Evolutionary conservation across 2,797 vertebrate species (phyloP).

Genomic region (Myotis vivesi): DNA sequence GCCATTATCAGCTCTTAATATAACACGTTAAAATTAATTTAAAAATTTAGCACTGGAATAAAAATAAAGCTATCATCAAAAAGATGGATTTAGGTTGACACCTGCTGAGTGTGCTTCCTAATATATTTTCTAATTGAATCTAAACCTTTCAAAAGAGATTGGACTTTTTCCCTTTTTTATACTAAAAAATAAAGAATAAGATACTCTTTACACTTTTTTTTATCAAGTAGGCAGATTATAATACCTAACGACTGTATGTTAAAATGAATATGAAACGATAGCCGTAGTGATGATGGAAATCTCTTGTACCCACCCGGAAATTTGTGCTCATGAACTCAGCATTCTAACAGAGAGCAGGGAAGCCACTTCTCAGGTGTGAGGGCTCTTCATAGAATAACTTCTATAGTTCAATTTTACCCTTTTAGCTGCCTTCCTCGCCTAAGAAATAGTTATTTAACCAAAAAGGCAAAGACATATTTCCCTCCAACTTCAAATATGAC

Average conservation of each 20-base stretch:
- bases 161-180: slow-evolving; percentile 51
- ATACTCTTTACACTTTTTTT: slow-evolving; percentile 45
- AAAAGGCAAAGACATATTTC: slow-evolving; percentile 39
- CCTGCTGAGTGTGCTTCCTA: slow-evolving; percentile 47
- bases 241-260: slow-evolving; percentile 25
- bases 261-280: slow-evolving; percentile 51
- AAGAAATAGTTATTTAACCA: slow-evolving; percentile 6
- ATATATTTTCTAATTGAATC: slow-evolving; percentile 64
- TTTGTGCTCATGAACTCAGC: not conserved
- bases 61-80: slow-evolving; percentile 68
- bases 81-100: slow-evolving; percentile 58
- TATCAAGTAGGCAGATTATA: slow-evolving; percentile 46
- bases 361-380: slow-evolving; percentile 19
- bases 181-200: slow-evolving; percentile 45
- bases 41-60: slow-evolving; percentile 57
- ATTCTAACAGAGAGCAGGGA: slow-evolving; percentile 6
- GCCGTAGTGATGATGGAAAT: slow-evolving; percentile 8
- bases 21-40: slow-evolving; percentile 69
- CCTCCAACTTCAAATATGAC: not conserved
- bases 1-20: slow-evolving; percentile 59
- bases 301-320: not conserved
- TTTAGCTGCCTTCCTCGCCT: slow-evolving; percentile 16
- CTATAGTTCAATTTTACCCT: slow-evolving; percentile 2
- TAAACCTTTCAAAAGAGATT: slow-evolving; percentile 49
- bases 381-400: not conserved